Evolutionary conservation across 2,888 invertebrate species (phyloP).

Genomic region (Tenodera sinensis): DNA sequence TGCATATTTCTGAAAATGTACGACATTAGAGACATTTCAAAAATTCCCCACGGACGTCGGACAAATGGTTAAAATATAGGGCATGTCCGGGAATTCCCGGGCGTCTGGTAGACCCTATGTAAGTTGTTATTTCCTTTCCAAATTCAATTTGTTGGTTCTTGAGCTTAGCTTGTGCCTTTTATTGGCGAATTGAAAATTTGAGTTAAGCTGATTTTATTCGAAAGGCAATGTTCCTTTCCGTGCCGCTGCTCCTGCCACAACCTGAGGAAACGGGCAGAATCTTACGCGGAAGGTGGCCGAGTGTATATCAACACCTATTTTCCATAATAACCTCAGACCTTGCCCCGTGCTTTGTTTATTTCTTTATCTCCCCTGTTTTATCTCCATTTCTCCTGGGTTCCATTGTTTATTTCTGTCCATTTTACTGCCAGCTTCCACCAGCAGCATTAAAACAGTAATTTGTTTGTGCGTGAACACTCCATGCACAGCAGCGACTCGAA

Average conservation of each 20-base stretch:
- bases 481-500: neutral
- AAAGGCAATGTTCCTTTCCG: too few relatives aligned
- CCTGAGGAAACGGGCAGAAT: neutral
- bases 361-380: neutral
- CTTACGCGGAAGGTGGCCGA: neutral
- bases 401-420: conserved; percentile 10
- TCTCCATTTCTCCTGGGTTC: neutral
- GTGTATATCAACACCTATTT: neutral
- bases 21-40: too few relatives aligned
- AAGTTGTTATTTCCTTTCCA: too few relatives aligned
- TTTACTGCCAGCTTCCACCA: neutral
- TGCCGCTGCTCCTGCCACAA: neutral
- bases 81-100: too few relatives aligned
- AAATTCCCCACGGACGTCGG: too few relatives aligned
- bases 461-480: neutral
- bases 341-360: neutral
- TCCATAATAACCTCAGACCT: neutral
- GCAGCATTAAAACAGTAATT: conserved; percentile 5
- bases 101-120: too few relatives aligned
- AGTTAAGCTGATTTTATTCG: too few relatives aligned
- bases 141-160: too few relatives aligned
- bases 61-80: too few relatives aligned
- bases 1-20: too few relatives aligned
- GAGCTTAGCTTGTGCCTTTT: too few relatives aligned
- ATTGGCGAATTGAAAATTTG: too few relatives aligned